Conservation (phyloP, 2,113 vertebrate genomes). For the Marmota monax region DNA sequence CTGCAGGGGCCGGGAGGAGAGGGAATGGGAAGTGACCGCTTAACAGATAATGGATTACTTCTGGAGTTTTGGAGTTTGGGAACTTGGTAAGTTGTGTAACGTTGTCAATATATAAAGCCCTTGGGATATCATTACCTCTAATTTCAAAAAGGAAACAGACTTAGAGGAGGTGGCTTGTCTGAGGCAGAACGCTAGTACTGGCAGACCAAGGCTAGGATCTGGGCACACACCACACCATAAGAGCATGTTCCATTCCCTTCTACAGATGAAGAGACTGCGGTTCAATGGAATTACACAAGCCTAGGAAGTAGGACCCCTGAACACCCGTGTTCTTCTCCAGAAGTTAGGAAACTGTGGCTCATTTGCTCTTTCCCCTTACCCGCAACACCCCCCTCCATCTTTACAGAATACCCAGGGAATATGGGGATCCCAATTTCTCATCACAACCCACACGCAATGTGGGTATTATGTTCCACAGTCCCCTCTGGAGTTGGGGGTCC, state of each 20-base stretch:
- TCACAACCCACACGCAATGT: background rate
- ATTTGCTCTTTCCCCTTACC: too few species aligned
- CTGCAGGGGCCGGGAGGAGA: background rate
- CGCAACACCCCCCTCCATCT: background rate
- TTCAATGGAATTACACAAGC: background rate
- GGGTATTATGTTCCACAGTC: background rate
- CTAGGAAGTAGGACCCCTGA: background rate
- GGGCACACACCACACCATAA: background rate
- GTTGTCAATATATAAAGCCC: background rate
- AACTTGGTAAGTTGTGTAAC: background rate
- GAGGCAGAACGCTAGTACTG: background rate
- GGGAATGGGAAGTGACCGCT: background rate
- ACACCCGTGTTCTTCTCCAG: background rate
- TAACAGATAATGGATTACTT: background rate
- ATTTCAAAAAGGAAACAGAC: slow-evolving; percentile 1
- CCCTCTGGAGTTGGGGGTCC: background rate
- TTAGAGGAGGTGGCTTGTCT: background rate
- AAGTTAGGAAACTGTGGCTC: background rate
- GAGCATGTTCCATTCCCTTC: background rate
- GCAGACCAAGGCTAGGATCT: background rate
- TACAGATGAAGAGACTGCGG: background rate
- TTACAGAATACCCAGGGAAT: background rate
- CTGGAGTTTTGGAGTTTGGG: background rate
- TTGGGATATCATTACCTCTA: background rate
- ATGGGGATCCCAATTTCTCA: background rate